Evolutionary conservation across 2,888 invertebrate genomes (phyloP), one percentile per base, ranked within the genome.

Genomic region (Alcis repandata): DNA sequence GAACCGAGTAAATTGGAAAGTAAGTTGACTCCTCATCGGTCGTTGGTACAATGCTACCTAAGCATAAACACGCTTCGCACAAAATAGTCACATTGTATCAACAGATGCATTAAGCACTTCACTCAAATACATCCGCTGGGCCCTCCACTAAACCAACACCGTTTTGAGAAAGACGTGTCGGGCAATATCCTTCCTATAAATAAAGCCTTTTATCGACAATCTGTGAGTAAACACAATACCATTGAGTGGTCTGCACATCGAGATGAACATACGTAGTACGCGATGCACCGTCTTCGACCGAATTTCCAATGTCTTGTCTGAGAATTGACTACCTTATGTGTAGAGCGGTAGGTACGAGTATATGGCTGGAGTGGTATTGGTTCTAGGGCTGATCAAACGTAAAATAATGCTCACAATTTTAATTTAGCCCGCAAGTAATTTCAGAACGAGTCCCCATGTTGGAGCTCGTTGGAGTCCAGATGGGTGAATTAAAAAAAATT

Each of bases 161-260:
- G 36, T 56, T 52, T 52, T 17, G 49, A 57, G 38, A 54, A 49
- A 59, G 64, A 64, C 65, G 64, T 66, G 59, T 63, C 52, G 59
- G 13, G 54, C 64, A 66, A 73, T 59, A 66, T 60, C 52, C 66
- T 45, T 45, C 64, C 60, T 60, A 65, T 71, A 70, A 73, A 70
- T 72, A 69, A 53, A 67, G 71, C 69, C 60, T 67, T 71, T 70
- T 73, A 73, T 73, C 71, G 70, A 62, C 71, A 70, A 71, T 73
- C 71, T 73, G 71, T 62, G 71, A 67, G 62, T 67, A 70, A 73
- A 71, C 71, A 73, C 73, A 71, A 73, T 71, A 71, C 68, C 59
- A 67, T 65, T 61, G 66, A 68, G 65, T 63, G 59, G 69, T 73
- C 68, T 68, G 32, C 65, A 68, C 67, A 70, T 71, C 52, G 54